Evolutionary conservation across 2,888 invertebrate species (phyloP), one percentile per base, ranked within the genome.

Genomic region (Trichogramma dendrolimi): DNA sequence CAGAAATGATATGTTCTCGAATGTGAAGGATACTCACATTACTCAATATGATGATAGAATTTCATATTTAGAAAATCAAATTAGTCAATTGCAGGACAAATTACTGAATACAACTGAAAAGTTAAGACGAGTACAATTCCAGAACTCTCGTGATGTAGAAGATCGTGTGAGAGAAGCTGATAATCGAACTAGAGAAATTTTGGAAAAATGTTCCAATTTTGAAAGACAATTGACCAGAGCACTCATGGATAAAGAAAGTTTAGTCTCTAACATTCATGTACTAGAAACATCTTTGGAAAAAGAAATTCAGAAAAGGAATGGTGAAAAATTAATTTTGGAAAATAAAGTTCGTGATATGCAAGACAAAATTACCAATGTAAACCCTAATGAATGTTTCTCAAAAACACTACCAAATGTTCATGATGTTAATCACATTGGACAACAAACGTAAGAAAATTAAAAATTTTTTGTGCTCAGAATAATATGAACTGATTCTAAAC

Each of bases 261-360:
- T 87, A 2, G 82, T 83, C 39, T 79, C 82, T 62, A 86, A 87
- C 69, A 77, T 87, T 55, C 83, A 85, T 50, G 81, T 84, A 58
- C 77, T 85, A 67, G 83, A 84, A 55, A 80, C 81, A 43, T 77
- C 79, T 11, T 84, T 85, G 66, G 80, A 85, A 51, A 79, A 84
- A 58, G 86, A 86, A 63, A 79, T 81, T 3, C 83, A 84, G 68
- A 79, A 83, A 7, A 76, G 85, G 44, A 85, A 87, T 68, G 82
- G 83, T 74, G 87, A 88, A 70, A 85, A 83, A 67, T 75, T 79
- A 40, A 72, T 74, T 2, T 69, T 82, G 6, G 79, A 81, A 67
- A 72, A 72, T 27, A 78, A 80, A 71, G 76, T 82, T 50, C 72
- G 68, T 47, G 75, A 79, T 58, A 68, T 83, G 42, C 79, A 82